These are phyloP conservation scores for Hepsetus odoe DNA, from an alignment of 2,113 vertebrate species.

Conservation along the genomic window DNA sequence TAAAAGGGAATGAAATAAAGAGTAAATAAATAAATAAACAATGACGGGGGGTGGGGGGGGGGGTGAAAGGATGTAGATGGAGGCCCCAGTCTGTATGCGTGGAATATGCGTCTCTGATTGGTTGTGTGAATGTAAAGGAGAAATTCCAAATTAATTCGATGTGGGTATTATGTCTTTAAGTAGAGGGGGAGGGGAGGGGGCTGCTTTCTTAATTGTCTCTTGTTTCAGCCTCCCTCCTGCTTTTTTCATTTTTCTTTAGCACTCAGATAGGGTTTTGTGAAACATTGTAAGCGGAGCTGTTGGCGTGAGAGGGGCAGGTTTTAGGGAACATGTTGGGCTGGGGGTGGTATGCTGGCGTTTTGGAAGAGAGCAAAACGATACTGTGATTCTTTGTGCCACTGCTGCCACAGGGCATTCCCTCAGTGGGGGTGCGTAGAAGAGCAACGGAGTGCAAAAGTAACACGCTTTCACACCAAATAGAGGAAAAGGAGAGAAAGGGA, in stretches of 20 bases:
- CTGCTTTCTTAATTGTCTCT: constrained; percentile 74
- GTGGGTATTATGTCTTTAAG: constrained; percentile 78
- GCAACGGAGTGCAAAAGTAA: constrained; percentile 15
- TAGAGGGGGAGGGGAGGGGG: constrained; percentile 60
- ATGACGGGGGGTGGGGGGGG: constrained; percentile 42
- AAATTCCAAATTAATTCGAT: constrained; percentile 79
- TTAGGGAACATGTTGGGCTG: constrained; percentile 53
- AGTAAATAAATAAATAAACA: constrained; percentile 66
- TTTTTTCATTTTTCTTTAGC: constrained; percentile 66
- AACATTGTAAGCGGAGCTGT: constrained; percentile 73
- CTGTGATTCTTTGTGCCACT: constrained; percentile 15
- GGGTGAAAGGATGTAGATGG: constrained; percentile 70
- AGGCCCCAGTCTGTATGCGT: constrained; percentile 67
- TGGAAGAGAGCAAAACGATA: constrained; percentile 23
- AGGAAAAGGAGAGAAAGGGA: constrained; percentile 13
- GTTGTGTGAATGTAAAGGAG: constrained; percentile 69
- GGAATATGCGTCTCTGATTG: constrained; percentile 74
- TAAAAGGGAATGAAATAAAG: constrained; percentile 51
- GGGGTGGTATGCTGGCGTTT: constrained; percentile 17
- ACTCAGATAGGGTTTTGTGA: constrained; percentile 68
- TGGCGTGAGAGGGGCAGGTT: constrained; percentile 62
- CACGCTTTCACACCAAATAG: constrained; percentile 1
- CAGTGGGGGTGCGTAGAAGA: constrained; percentile 55
- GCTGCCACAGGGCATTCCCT: constrained; percentile 46
- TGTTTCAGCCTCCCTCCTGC: constrained; percentile 75